Conservation (phyloP, 23 tunicate genomes). For the Oikopleura vanhoeffeni region DNA sequence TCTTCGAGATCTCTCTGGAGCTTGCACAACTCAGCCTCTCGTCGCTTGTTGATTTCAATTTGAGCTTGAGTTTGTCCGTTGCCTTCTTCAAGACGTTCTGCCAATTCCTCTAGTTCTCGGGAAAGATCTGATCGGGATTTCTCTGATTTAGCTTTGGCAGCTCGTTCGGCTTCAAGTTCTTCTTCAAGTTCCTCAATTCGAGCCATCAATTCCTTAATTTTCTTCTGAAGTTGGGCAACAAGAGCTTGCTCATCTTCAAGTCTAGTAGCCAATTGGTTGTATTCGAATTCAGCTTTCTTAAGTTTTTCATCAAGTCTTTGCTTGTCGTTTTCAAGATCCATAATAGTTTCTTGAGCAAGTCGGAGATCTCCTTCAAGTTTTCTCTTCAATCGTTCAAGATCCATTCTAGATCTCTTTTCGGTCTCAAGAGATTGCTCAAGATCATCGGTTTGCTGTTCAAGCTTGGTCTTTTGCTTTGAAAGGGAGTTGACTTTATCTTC, state of each 20-base stretch:
- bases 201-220: constrained; percentile 20
- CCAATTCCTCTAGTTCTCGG: constrained; percentile 77
- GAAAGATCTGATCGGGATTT: constrained; percentile 58
- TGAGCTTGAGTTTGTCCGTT: constrained; percentile 85
- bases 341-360: too few species aligned
- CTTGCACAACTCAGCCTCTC: background rate
- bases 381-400: constrained; percentile 57
- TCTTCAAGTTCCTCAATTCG: constrained; percentile 84
- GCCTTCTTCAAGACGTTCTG: constrained; percentile 82
- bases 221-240: too few species aligned
- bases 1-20: constrained; percentile 70
- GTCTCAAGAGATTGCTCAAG: constrained; percentile 64
- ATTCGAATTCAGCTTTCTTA: too few species aligned
- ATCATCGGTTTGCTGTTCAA: background rate
- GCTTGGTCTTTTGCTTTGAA: constrained; percentile 55
- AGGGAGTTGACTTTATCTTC: too few species aligned
- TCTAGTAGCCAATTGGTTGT: too few species aligned
- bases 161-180: constrained; percentile 73
- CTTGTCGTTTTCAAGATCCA: too few species aligned
- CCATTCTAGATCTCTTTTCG: constrained; percentile 81
- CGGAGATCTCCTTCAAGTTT: constrained; percentile 91
- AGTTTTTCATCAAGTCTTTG: too few species aligned
- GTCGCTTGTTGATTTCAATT: constrained; percentile 27
- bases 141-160: constrained; percentile 59
- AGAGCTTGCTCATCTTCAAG: too few species aligned